A percentile compares a stretch with the other conserved stretches of the same genome.
Conservation (phyloP, 2,797 vertebrate genomes). For the Gambusia yucatana region DNA sequence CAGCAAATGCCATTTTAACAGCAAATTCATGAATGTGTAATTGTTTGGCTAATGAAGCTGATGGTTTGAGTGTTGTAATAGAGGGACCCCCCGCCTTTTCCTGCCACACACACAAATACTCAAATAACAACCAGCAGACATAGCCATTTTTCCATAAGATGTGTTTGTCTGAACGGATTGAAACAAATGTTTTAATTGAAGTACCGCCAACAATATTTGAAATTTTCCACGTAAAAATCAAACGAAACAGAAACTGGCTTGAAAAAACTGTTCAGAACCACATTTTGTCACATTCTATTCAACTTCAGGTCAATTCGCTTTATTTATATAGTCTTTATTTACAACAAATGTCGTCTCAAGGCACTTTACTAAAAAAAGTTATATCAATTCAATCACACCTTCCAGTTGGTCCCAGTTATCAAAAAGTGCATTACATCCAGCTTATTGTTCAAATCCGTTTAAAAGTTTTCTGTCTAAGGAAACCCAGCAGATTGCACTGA, state of each 20-base stretch:
- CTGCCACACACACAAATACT: neutral
- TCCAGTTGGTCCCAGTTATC: neutral
- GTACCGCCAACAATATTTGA: constrained; percentile 12
- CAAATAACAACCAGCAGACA: neutral
- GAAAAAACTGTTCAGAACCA: neutral
- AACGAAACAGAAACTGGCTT: neutral
- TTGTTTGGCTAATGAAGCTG: constrained; percentile 77
- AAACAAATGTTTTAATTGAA: constrained; percentile 20
- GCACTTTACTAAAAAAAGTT: neutral
- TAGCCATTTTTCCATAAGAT: constrained; percentile 47
- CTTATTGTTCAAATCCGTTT: no score
- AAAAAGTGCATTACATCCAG: neutral
- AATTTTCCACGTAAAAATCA: constrained; percentile 1
- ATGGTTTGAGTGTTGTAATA: constrained; percentile 73
- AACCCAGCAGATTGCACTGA: neutral
- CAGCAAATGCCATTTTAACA: constrained; percentile 79
- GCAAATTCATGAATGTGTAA: constrained; percentile 80
- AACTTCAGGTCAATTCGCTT: neutral
- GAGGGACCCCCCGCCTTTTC: constrained; percentile 56
- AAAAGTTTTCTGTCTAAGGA: neutral
- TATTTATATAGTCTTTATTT: neutral
- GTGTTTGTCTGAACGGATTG: constrained; percentile 30
- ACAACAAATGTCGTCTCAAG: neutral
- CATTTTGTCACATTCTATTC: neutral
- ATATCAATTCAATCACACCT: neutral